phyloP scores from a whole-genome alignment of 2,113 vertebrate genomes.

The Scomber colias region DNA sequence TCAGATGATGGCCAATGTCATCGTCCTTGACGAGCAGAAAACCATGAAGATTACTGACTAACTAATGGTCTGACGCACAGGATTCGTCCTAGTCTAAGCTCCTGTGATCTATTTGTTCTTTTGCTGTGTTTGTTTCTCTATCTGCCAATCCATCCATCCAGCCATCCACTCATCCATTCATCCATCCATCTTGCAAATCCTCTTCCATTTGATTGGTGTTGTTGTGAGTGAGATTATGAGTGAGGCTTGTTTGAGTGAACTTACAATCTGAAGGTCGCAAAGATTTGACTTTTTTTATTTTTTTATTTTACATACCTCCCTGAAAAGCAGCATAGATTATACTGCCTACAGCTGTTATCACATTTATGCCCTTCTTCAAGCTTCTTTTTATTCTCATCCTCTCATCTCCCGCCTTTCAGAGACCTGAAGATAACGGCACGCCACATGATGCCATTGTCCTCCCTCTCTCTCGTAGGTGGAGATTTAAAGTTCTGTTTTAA shows the following conservation, averaged over 20 bases:
- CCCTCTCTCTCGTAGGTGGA: constrained; percentile 78
- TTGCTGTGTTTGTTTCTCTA: constrained; percentile 73
- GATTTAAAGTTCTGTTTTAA: constrained; percentile 86
- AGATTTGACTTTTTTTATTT: constrained; percentile 59
- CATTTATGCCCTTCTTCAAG: constrained; percentile 75
- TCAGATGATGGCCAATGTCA: constrained; percentile 45
- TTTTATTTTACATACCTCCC: constrained; percentile 51
- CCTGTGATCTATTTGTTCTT: constrained; percentile 73
- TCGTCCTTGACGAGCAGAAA: constrained; percentile 61
- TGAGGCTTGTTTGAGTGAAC: constrained; percentile 56
- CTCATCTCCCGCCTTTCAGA: constrained; percentile 67
- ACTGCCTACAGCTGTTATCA: constrained; percentile 83
- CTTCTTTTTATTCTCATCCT: constrained; percentile 76
- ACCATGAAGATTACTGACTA: constrained; percentile 65
- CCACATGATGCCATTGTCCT: constrained; percentile 80
- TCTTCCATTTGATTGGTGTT: constrained; percentile 43
- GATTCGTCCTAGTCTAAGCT: constrained; percentile 60
- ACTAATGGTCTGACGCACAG: constrained; percentile 48
- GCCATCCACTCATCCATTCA: constrained; percentile 73
- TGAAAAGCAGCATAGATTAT: constrained; percentile 77
- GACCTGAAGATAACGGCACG: constrained; percentile 80
- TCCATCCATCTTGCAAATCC: constrained; percentile 75
- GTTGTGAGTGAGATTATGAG: constrained; percentile 43
- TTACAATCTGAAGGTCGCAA: constrained; percentile 71
- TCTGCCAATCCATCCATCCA: constrained; percentile 61